Conservation (phyloP, 2,797 vertebrate species). For the Meda fulgida region DNA sequence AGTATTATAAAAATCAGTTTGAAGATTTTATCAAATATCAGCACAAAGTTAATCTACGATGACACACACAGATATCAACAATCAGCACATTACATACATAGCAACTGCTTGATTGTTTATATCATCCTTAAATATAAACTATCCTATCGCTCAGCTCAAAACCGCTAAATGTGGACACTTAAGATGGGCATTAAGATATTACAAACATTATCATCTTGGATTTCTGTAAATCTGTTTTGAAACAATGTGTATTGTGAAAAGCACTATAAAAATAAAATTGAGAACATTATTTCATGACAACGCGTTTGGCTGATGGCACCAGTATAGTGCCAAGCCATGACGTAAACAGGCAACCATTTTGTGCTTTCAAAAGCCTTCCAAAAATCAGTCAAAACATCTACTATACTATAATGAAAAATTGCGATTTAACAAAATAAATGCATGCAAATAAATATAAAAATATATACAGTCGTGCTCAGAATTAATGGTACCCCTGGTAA, state of each 20-base stretch:
- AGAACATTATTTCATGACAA: no score
- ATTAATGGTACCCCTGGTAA: no score
- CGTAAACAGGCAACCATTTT: not conserved
- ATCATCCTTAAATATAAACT: not conserved
- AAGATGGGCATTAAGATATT: not conserved
- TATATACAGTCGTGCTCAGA: no score
- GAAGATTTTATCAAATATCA: no score
- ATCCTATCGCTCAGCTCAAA: not conserved
- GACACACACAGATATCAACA: no score
- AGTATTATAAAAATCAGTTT: no score
- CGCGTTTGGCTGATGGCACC: no score
- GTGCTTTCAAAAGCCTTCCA: not conserved
- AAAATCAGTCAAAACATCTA: not conserved
- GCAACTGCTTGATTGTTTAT: not conserved
- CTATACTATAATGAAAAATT: no score
- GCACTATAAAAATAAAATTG: no score
- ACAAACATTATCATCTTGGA: no score
- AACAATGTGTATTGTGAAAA: not conserved
- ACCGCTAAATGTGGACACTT: not conserved
- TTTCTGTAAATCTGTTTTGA: no score
- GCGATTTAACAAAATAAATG: not conserved
- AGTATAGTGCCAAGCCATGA: not conserved
- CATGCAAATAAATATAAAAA: not conserved
- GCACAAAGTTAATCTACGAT: no score
- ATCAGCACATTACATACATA: not conserved